Evolutionary conservation across 2,113 vertebrate genomes (phyloP), one percentile per base, ranked within the genome.

Genomic region (Calypte anna): DNA sequence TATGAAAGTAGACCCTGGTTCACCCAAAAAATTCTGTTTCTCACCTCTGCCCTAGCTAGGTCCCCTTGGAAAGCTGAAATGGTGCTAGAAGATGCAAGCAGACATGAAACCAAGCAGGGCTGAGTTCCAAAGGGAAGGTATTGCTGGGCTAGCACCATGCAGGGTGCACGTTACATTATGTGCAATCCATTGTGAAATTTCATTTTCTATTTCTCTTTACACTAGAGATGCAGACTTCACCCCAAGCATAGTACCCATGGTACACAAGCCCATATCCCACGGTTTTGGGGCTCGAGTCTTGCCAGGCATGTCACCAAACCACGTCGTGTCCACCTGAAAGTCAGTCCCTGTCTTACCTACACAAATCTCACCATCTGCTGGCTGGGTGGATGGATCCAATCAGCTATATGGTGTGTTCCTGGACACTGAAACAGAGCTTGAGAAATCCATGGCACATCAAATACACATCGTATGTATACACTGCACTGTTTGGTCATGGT

Each of bases 321-420:
- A 15, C 19, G 30, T 6, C 7, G 5, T 59, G 6, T 50, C 19
- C 67, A 76, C 25, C 40, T 28, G 33, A 53, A 51, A 59, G 63
- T 27, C 36, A 28, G 15, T 30, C 22, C 23, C 14, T 64, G 59
- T 28, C 25, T 72, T 44, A 63, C n/a, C 59, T 54, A 15, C 31
- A 23, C 10, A 58, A 80, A 48, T 13, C 63, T 46, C 12, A 9
- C 20, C 24, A 14, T 7, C 16, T 81, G 0, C 19, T 14, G 5
- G 0, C 19, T 14, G 5, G 3, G 67, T 0, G 2, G 55, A 68
- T 20, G 21, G 24, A n/a, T 12, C 7, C 4, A 4, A 25, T 25
- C 53, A 20, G 2, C 38, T 38, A 3, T 2, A 7, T 2, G 13
- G 3, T 8, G 9, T 18, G 33, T 5, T 48, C 50, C 76, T 43